Percentiles rank a stretch among this genome's conserved stretches.
Evolutionary conservation across 92 coral and sea anemone genomes (phyloP).

Genomic region (Palythoa caribaeorum): DNA sequence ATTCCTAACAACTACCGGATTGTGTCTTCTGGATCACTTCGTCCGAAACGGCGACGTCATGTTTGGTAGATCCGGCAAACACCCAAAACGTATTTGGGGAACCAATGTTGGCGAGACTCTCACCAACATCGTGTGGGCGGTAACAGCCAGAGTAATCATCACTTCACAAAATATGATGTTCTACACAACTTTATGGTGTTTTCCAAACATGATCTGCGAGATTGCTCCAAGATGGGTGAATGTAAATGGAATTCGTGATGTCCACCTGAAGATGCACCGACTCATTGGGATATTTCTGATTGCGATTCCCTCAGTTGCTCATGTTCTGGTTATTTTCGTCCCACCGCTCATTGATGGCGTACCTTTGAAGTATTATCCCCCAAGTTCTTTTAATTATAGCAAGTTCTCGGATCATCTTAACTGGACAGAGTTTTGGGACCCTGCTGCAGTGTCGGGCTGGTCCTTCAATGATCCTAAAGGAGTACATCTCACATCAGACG

Average conservation of each 20-base stretch:
- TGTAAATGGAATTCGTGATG: conserved; percentile 65
- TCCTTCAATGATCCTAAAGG: conserved; percentile 63
- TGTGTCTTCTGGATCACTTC: conserved; percentile 60
- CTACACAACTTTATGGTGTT: conserved; percentile 69
- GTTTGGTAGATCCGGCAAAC: conserved; percentile 53
- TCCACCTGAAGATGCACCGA: conserved; percentile 57
- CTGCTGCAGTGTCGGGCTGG: conserved; percentile 65
- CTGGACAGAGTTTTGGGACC: conserved; percentile 66
- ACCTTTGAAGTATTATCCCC: conserved; percentile 57
- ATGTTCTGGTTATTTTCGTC: conserved; percentile 62
- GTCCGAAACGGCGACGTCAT: conserved; percentile 59
- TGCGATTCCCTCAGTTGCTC: conserved; percentile 65
- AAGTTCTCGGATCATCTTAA: conserved; percentile 52
- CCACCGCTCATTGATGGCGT: conserved; percentile 68
- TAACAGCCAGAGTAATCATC: conserved; percentile 63
- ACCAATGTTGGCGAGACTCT: conserved; percentile 52
- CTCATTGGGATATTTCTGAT: conserved; percentile 64
- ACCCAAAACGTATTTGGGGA: conserved; percentile 52
- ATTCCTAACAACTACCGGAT: conserved; percentile 34
- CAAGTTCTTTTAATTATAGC: conserved; percentile 64
- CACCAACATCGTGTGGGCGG: conserved; percentile 68
- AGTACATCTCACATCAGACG: conserved; percentile 62
- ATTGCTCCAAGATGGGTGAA: conserved; percentile 58
- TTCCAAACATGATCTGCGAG: conserved; percentile 66
- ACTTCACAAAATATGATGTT: conserved; percentile 70